Percentiles rank a stretch among this genome's conserved stretches.
These are phyloP conservation scores for Bradypodion pumilum DNA, from an alignment of 2,797 vertebrate genomes.

Conservation along the genomic window DNA sequence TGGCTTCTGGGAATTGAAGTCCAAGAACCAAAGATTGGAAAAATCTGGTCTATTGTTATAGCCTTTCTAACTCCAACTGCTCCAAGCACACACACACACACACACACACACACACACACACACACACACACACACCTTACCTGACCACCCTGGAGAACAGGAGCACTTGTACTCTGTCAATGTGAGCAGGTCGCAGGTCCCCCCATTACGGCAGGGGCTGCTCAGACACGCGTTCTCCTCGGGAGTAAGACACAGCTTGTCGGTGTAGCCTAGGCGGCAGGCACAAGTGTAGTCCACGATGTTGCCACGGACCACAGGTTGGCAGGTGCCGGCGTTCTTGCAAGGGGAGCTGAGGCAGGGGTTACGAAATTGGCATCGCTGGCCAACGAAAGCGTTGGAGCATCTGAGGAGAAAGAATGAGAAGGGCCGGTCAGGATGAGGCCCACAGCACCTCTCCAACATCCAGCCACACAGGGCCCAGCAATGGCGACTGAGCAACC, in stretches of 20 bases:
- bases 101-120: too few relatives aligned
- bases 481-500: not conserved
- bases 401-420: constrained; percentile 75
- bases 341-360: constrained; percentile 91
- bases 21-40: too few relatives aligned
- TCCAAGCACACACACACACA: too few relatives aligned
- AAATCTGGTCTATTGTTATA: too few relatives aligned
- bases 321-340: constrained; percentile 88
- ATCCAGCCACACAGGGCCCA: not conserved
- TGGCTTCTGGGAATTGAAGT: too few relatives aligned
- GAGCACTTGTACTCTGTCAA: constrained; percentile 86
- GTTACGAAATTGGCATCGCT: constrained; percentile 86
- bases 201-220: constrained; percentile 92
- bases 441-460: too few relatives aligned
- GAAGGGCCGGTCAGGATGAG: accelerated
- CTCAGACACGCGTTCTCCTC: constrained; percentile 89
- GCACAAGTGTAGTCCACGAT: constrained; percentile 81
- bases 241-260: constrained; percentile 90
- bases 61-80: too few relatives aligned
- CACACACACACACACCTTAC: too few relatives aligned
- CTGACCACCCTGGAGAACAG: constrained; percentile 94
- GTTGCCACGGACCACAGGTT: constrained; percentile 73
- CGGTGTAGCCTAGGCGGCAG: constrained; percentile 89
- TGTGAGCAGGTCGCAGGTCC: constrained; percentile 87
- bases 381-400: constrained; percentile 80